phyloP scores from a whole-genome alignment of 2,113 vertebrate genomes.

The Circaetus gallicus region DNA sequence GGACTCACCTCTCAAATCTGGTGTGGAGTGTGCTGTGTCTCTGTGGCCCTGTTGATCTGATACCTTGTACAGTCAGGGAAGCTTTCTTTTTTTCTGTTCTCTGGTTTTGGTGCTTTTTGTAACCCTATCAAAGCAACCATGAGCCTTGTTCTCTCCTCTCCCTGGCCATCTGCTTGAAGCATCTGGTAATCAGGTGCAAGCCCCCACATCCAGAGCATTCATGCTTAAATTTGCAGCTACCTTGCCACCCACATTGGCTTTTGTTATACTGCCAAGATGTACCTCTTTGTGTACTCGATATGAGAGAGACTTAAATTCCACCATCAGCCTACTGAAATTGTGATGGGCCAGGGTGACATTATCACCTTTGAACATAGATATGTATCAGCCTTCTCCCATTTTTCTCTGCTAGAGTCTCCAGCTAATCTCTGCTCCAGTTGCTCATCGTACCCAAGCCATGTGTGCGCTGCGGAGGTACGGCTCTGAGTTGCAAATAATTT shows the following conservation, averaged over 20 bases:
- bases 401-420: slow-evolving; percentile 40
- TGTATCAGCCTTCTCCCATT: slow-evolving; percentile 26
- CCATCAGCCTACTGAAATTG: slow-evolving; percentile 45
- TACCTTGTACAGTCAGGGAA: slow-evolving; percentile 19
- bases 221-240: slow-evolving; percentile 83
- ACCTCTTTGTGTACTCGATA: slow-evolving; percentile 73
- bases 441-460: slow-evolving; percentile 16
- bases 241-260: slow-evolving; percentile 82
- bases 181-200: slow-evolving; percentile 83
- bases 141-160: slow-evolving; percentile 74
- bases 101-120: slow-evolving; percentile 73
- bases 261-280: slow-evolving; percentile 72
- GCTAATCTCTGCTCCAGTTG: slow-evolving; percentile 10
- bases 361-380: slow-evolving; percentile 54
- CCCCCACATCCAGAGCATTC: slow-evolving; percentile 77
- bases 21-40: background rate
- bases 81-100: slow-evolving; percentile 42
- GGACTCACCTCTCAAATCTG: background rate
- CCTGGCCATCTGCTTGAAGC: slow-evolving; percentile 83
- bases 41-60: background rate
- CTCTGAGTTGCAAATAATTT: slow-evolving; percentile 29
- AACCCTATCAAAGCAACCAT: slow-evolving; percentile 76
- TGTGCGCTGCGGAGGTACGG: background rate
- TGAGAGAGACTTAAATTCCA: slow-evolving; percentile 66
- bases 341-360: slow-evolving; percentile 45